Conservation (phyloP, 2,113 vertebrate species). For the Prietella phreatophila region DNA sequence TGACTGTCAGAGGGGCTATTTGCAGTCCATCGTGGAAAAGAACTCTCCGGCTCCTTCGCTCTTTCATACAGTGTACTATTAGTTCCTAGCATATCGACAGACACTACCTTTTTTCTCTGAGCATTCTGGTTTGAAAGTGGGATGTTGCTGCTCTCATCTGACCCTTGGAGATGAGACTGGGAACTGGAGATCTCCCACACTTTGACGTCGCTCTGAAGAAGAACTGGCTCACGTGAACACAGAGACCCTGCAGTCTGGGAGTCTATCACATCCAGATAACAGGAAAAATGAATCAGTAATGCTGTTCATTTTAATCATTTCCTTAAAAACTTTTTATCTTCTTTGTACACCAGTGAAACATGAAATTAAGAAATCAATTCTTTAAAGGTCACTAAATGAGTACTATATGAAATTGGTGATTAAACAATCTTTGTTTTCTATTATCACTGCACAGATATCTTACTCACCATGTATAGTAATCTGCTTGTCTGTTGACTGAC, state of each 20-base stretch:
- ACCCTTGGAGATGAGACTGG: conserved; percentile 24
- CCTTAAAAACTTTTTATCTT: background rate
- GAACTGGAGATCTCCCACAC: conserved; percentile 38
- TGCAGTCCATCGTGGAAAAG: conserved; percentile 64
- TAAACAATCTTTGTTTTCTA: background rate
- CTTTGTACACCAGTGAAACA: background rate
- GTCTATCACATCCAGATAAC: conserved; percentile 32
- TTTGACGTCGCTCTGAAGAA: conserved; percentile 22
- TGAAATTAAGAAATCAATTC: background rate
- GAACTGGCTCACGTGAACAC: conserved; percentile 21
- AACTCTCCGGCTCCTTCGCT: conserved; percentile 58
- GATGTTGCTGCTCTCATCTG: conserved; percentile 49
- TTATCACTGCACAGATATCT: background rate
- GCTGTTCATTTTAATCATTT: background rate
- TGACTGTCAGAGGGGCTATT: conserved; percentile 40
- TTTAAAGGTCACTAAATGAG: background rate
- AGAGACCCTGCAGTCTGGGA: conserved; percentile 28
- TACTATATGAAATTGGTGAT: background rate
- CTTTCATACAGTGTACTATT: conserved; percentile 62
- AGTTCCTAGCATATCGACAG: conserved; percentile 10
- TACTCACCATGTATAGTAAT: conserved; percentile 42
- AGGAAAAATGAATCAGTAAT: background rate
- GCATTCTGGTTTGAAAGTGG: conserved; percentile 34
- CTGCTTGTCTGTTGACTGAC: conserved; percentile 21
- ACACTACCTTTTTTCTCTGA: conserved; percentile 25